Evolutionary conservation across 2,888 invertebrate species (phyloP), one percentile per base, ranked within the genome.

Genomic region (Drosophila affinis): DNA sequence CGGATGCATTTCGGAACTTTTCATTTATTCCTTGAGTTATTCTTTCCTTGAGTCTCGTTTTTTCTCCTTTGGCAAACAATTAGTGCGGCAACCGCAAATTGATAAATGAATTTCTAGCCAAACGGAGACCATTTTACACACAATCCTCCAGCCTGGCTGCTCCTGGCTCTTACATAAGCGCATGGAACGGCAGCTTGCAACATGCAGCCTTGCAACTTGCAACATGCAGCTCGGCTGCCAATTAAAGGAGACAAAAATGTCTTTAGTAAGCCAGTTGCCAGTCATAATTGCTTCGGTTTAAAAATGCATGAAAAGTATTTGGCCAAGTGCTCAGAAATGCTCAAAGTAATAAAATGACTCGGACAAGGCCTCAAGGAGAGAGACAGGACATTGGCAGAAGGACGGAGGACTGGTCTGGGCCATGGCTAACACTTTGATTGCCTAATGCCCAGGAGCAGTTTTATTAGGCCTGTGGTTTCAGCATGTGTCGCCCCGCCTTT

Each of bases 231-330:
- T 60, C 9, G 64, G 49, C 65, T 78, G 73, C 82, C 85, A 82
- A 82, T 82, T 87, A 87, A 74, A 52, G 54, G 45, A 49, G 65
- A 72, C 62, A 81, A 57, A 67, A 75, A 68, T 74, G 52, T 74
- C 53, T 70, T 59, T 51, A 65, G 58, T 51, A 44, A 69, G 58
- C 47, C 54, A 52, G 56, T 46, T 53, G 65, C 34, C 48, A 21
- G 21, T 71, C 56, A 62, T 84, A 83, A 87, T 87, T 83, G 82
- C 74, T 76, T 55, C 69, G 75, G 78, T 72, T 88, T 76, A 88
- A 85, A 86, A 84, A 82, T 88, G 78, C 69, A 88, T 86, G 74
- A 60, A 72, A 83, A 81, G 78, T 74, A 69, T 71, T 79, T 78
- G 62, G 47, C 45, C 62, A 74, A 74, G 69, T 48, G 59, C 69